Percentiles rank a stretch among this genome's conserved stretches.
These are phyloP conservation scores for Orgyia antiqua DNA, from an alignment of 2,888 invertebrate genomes.

Conservation along the genomic window DNA sequence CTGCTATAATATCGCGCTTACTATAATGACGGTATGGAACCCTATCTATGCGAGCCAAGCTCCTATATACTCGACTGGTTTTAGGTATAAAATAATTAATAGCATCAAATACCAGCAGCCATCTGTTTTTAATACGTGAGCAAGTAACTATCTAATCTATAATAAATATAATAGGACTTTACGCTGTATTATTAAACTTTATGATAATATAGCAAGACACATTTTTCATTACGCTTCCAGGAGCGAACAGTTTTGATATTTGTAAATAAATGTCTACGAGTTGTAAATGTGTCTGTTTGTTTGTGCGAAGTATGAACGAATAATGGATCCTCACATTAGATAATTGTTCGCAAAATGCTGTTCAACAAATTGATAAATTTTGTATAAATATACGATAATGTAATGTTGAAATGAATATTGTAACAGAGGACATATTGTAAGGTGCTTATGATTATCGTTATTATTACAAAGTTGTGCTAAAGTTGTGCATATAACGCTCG, in stretches of 20 bases:
- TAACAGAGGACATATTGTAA: constrained; percentile 75
- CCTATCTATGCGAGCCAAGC: no score
- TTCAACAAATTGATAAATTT: constrained; percentile 67
- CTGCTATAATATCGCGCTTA: no score
- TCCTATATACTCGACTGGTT: no score
- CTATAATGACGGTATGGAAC: no score
- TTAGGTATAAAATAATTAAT: constrained; percentile 11
- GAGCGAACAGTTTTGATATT: no score
- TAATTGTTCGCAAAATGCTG: constrained; percentile 57
- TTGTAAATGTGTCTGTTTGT: constrained; percentile 15
- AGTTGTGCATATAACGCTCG: constrained; percentile 66
- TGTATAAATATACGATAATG: constrained; percentile 74
- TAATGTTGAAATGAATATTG: constrained; percentile 73
- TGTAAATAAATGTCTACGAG: constrained; percentile 21
- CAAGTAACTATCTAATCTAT: constrained; percentile 25
- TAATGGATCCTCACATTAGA: constrained; percentile 44
- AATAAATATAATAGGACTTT: constrained; percentile 22
- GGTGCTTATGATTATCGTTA: constrained; percentile 78
- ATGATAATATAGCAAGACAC: constrained; percentile 16
- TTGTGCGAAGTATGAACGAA: constrained; percentile 31
- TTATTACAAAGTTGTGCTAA: constrained; percentile 78
- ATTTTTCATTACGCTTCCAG: constrained; percentile 30
- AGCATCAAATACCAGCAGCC: constrained; percentile 13
- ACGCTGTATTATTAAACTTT: constrained; percentile 23
- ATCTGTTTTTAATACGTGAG: constrained; percentile 10